These are phyloP conservation scores for Poecile montanus DNA, from an alignment of 2,797 vertebrate species.

Conservation along the genomic window DNA sequence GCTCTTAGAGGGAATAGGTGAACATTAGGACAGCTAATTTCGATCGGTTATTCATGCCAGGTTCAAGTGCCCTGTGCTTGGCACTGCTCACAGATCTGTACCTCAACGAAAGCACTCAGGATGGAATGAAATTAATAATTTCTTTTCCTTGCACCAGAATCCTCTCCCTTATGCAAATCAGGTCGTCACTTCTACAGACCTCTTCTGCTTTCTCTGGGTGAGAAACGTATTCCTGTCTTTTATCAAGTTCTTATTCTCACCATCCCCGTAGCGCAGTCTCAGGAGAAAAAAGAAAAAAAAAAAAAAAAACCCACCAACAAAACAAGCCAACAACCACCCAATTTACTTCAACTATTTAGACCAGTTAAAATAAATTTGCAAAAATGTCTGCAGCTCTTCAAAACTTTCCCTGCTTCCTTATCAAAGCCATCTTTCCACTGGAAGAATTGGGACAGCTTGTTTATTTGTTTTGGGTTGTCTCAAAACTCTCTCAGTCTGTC, in stretches of 20 bases:
- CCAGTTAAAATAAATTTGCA: background rate
- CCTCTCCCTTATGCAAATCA: background rate
- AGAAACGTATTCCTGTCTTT: background rate
- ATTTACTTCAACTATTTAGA: background rate
- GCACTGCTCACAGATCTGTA: background rate
- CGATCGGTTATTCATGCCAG: background rate
- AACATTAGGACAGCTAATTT: background rate
- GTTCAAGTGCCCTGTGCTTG: background rate
- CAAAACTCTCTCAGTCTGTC: background rate
- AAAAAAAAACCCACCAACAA: background rate
- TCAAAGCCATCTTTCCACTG: background rate
- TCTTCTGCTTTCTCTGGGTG: background rate
- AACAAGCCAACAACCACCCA: background rate
- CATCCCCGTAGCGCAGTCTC: background rate
- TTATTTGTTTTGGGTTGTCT: constrained; percentile 45
- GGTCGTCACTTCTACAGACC: background rate
- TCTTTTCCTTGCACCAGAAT: background rate
- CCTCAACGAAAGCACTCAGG: background rate
- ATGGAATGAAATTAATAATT: background rate
- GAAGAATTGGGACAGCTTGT: background rate
- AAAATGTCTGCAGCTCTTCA: background rate
- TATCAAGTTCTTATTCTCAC: background rate
- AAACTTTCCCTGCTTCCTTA: constrained; percentile 26
- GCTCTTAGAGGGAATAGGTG: background rate
- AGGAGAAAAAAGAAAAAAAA: rapidly evolving